A percentile compares a stretch with the other conserved stretches of the same genome.
Evolutionary conservation across 37 sponge, comb jelly and placozoan genomes (phyloP).

Genomic region (Axinella damicornis): DNA sequence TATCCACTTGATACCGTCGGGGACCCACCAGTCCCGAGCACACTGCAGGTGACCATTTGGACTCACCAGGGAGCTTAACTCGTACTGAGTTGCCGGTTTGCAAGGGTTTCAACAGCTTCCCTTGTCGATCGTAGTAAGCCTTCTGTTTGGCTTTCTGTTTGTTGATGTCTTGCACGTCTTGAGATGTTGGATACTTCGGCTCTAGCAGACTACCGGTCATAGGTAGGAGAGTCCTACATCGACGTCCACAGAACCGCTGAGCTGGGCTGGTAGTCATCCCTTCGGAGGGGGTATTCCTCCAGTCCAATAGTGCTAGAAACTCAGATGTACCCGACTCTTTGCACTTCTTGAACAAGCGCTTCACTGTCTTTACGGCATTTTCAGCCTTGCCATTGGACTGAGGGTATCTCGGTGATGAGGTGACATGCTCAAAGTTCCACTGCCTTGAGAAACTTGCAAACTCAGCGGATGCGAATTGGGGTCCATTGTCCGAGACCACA

Average conservation of each 20-base stretch:
- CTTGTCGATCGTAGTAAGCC: conserved; percentile 37
- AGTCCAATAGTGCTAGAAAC: conserved; percentile 53
- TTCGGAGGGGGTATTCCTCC: conserved; percentile 46
- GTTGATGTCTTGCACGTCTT: not conserved
- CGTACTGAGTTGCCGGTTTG: conserved; percentile 28
- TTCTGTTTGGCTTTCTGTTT: not conserved
- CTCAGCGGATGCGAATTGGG: no score
- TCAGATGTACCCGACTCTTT: conserved; percentile 28
- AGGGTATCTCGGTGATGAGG: conserved; percentile 48
- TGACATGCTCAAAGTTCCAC: conserved; percentile 41
- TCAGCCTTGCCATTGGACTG: conserved; percentile 65
- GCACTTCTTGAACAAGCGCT: conserved; percentile 45
- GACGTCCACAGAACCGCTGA: conserved; percentile 3
- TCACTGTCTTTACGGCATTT: conserved; percentile 65
- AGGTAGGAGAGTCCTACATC: conserved; percentile 5
- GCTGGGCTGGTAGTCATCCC: conserved; percentile 22
- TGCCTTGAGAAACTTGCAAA: conserved; percentile 35
- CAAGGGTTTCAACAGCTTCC: conserved; percentile 21
- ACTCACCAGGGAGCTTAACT: conserved; percentile 32
- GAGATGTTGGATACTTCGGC: not conserved
- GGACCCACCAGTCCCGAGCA: conserved; percentile 33
- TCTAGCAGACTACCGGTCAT: not conserved
- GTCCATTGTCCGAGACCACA: conserved; percentile 51
- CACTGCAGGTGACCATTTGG: conserved; percentile 16
- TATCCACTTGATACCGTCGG: conserved; percentile 28